Evolutionary conservation across 2,888 invertebrate species (phyloP).

Genomic region (Hesperia comma): DNA sequence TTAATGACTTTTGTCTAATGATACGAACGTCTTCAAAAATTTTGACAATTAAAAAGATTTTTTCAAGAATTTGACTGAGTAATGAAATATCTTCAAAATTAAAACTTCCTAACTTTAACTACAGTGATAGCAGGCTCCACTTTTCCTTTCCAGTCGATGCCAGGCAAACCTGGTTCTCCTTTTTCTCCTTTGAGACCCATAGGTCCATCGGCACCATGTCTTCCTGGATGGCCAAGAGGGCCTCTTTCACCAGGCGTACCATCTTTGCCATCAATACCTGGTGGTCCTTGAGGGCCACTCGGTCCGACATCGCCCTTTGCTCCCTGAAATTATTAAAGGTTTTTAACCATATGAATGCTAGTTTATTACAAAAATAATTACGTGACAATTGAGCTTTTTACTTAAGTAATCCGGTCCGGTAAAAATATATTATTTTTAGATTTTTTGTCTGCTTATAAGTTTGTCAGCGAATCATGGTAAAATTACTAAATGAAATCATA

Average conservation of each 20-base stretch:
- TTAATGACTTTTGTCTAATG: too few species aligned
- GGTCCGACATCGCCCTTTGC: constrained; percentile 87
- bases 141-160: constrained; percentile 40
- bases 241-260: constrained; percentile 87
- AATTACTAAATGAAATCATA: too few species aligned
- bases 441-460: too few species aligned
- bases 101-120: constrained; percentile 46
- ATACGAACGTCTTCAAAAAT: too few species aligned
- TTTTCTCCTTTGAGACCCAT: constrained; percentile 86
- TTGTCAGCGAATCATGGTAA: too few species aligned
- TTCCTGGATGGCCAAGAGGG: constrained; percentile 84
- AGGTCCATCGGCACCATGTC: constrained; percentile 59
- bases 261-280: constrained; percentile 65
- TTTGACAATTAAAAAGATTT: too few species aligned
- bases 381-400: too few species aligned
- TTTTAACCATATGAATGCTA: too few species aligned
- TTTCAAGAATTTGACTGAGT: too few species aligned
- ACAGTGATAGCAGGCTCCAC: constrained; percentile 40
- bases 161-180: constrained; percentile 86
- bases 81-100: not conserved
- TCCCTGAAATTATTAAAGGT: constrained; percentile 74
- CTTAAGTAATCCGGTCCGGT: too few species aligned
- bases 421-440: too few species aligned
- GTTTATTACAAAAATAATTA: too few species aligned
- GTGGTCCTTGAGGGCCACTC: constrained; percentile 73